Base-by-base conservation (phyloP, 2,113 vertebrate species). In the Spermophilus dauricus region DNA sequence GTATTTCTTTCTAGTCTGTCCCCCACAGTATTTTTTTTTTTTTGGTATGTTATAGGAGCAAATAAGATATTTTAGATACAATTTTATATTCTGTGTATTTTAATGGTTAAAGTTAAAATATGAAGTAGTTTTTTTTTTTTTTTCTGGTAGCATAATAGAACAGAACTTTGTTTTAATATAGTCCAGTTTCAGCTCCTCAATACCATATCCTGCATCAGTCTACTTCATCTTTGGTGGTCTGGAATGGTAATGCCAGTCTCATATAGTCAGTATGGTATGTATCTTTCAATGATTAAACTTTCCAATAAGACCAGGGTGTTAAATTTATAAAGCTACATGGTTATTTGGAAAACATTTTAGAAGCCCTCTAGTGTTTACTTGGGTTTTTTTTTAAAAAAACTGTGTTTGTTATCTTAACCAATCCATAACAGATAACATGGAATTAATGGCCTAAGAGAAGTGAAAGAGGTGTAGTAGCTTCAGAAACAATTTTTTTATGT, bases 51-150 rank as follows among this genome's bases (percentile, higher is more conserved):
- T 65, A n/a, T 42, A 89, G 61, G n/a, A 58, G 16, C 83, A 24
- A 32, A 45, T 70, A 42, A 61, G 20, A 61, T 28, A 63, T 63
- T 10, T 63, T 63, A 28, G 61, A 63, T 63, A 28, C 9, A 63
- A 63, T 77, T 92, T 92, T 89, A 53, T 80, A 37, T 65, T 6
- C 45, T 65, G 45, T 13, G 24, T 92, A 48, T 93, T 76, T 92
- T 77, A 51, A 16, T 89, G 9, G 61, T 53, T 92, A 75, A 85
- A 58, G 81, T 81, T 89, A 69, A 89, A 94, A 56, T 34, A 84
- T 37, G 10, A 76, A 61, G 85, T 81, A 28, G 9, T 80, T 94
- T 92, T 96, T 45, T 45, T 45, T 45, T 39, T 42, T 42, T 45
- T 45, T 45, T 45, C 30, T 80, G 48, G 39, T 58, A 42, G 9